A percentile compares a stretch with the other conserved stretches of the same genome.
Conservation (phyloP, 2,888 invertebrate genomes). For the Dinocampus coccinellae region DNA sequence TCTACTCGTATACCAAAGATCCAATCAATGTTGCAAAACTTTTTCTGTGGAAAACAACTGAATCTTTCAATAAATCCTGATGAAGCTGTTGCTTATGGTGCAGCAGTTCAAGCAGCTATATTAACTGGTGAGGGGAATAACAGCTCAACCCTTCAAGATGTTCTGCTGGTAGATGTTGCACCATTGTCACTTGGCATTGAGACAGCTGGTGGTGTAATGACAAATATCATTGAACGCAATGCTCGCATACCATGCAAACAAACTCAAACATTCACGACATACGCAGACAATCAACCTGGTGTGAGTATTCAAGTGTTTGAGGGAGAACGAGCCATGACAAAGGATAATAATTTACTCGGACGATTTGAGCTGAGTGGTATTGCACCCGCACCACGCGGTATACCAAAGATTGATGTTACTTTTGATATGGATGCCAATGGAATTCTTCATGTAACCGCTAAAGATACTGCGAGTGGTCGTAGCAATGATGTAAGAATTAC, state of each 20-base stretch:
- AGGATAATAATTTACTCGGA: constrained; percentile 80
- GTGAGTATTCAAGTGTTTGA: constrained; percentile 74
- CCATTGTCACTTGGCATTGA: constrained; percentile 82
- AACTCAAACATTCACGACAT: constrained; percentile 76
- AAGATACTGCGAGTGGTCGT: constrained; percentile 78
- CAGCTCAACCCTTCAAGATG: constrained; percentile 79
- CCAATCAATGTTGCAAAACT: constrained; percentile 80
- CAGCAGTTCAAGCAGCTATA: constrained; percentile 94
- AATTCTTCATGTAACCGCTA: constrained; percentile 74
- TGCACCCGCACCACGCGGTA: constrained; percentile 78
- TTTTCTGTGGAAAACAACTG: constrained; percentile 83
- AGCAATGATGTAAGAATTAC: constrained; percentile 85
- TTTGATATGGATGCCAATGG: constrained; percentile 86
- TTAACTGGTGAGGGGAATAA: constrained; percentile 75
- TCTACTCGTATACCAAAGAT: constrained; percentile 86
- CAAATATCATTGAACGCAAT: constrained; percentile 74
- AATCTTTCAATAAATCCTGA: constrained; percentile 94
- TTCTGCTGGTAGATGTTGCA: constrained; percentile 78
- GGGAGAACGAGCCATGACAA: constrained; percentile 86
- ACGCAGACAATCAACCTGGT: constrained; percentile 77
- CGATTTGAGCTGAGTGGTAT: constrained; percentile 78
- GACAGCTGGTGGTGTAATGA: constrained; percentile 85
- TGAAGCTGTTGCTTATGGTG: constrained; percentile 93
- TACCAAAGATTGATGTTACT: constrained; percentile 79
- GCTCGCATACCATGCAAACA: constrained; percentile 73